phyloP scores from a whole-genome alignment of 2,888 invertebrate genomes.

The Gordius sp. region DNA sequence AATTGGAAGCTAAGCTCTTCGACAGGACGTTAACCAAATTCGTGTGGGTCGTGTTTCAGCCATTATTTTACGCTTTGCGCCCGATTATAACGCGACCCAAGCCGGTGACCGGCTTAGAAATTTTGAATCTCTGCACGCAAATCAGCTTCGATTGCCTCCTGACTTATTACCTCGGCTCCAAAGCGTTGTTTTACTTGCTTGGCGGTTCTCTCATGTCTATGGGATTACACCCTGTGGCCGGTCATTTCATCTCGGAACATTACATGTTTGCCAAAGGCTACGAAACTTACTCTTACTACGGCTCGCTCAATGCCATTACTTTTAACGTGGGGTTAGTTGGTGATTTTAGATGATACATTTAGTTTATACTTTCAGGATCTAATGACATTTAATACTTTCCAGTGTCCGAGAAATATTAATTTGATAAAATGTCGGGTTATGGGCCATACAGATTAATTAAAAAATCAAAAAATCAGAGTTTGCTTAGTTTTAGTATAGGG shows the following conservation, averaged over 20 bases:
- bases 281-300: slow-evolving; percentile 94
- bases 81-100: slow-evolving; percentile 41
- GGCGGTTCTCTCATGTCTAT: slow-evolving; percentile 64
- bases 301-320: slow-evolving; percentile 72
- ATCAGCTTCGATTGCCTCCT: slow-evolving; percentile 53
- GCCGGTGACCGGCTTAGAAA: slow-evolving; percentile 48
- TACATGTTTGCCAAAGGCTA: slow-evolving; percentile 82
- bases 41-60: slow-evolving; percentile 68
- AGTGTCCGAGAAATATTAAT: too few species aligned
- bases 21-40: slow-evolving; percentile 67
- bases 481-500: too few species aligned
- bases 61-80: slow-evolving; percentile 70
- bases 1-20: slow-evolving; percentile 67
- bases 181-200: slow-evolving; percentile 53
- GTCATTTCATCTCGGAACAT: slow-evolving; percentile 93
- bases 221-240: slow-evolving; percentile 88
- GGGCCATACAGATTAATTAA: too few species aligned
- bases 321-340: slow-evolving; percentile 64
- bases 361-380: too few species aligned
- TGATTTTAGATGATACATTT: too few species aligned
- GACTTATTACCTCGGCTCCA: slow-evolving; percentile 47
- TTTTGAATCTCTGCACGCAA: slow-evolving; percentile 57
- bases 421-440: too few species aligned
- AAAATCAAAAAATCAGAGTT: too few species aligned
- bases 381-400: too few species aligned